Percentiles rank a stretch among this genome's conserved stretches.
Conservation (phyloP, 2,797 vertebrate species). For the Cossypha polioptera region DNA sequence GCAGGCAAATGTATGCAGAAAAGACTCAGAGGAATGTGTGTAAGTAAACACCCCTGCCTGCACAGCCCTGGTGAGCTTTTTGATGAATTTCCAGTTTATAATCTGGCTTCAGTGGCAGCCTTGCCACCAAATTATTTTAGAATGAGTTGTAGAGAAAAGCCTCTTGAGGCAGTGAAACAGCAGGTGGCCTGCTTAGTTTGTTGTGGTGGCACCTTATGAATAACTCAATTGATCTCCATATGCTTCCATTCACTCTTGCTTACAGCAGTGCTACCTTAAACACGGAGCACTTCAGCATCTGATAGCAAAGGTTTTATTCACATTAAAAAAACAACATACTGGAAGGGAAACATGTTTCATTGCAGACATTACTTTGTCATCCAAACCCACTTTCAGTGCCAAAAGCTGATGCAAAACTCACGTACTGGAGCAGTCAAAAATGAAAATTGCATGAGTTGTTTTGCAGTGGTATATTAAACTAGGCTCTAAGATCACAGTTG, state of each 20-base stretch:
- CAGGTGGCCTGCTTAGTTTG: conserved; percentile 63
- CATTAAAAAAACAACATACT: neutral
- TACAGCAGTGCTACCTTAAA: conserved; percentile 45
- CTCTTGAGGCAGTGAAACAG: conserved; percentile 49
- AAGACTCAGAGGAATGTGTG: neutral
- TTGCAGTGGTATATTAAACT: neutral
- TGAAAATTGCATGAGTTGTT: neutral
- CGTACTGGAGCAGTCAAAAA: neutral
- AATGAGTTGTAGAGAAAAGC: conserved; percentile 19
- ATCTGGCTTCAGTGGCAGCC: neutral
- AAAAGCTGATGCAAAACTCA: conserved; percentile 30
- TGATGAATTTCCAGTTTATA: conserved; percentile 1
- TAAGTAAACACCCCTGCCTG: neutral
- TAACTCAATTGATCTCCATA: conserved; percentile 62
- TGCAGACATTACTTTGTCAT: conserved; percentile 38
- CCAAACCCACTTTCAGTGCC: conserved; percentile 1
- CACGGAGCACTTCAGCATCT: neutral
- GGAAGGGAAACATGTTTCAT: conserved; percentile 33
- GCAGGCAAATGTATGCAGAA: neutral
- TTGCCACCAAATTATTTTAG: conserved; percentile 56
- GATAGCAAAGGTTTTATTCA: conserved; percentile 39
- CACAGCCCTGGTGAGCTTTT: neutral
- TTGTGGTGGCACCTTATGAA: conserved; percentile 50
- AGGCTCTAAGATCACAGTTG: neutral
- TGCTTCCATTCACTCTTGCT: conserved; percentile 54